Base-by-base conservation (phyloP, 2,888 invertebrate genomes). In the Drosophila atripex region DNA sequence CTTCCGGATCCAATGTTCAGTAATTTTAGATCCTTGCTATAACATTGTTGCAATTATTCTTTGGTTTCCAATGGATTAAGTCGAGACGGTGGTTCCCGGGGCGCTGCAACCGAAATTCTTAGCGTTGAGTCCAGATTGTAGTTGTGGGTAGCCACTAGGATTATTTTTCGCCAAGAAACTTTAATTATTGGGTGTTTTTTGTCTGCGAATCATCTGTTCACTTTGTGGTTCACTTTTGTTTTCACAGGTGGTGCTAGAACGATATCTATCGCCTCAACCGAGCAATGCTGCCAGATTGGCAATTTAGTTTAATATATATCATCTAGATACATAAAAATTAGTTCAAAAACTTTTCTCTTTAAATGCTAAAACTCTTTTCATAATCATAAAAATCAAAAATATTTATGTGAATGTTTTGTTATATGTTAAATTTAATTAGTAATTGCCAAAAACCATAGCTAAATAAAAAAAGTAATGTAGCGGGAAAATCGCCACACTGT, bases 101-200 rank as follows among this genome's bases (percentile, higher is more conserved):
- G 61, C 50, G 51, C 63, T 63, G 51, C 25, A 18, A 23, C 16
- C 12, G 9, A 6, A 25, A 9, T 5, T 14, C 14, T 14, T 5
- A 1, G 12, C n/a, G 14, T 32, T 21, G 21, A n/a, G 12, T n/a
- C 9, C 28, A 28, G 28, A 28, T 21, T 23, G 18, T 9, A 25
- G 21, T 21, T 2, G 3, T 5, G 1, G 6, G 16, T 2, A 28
- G 16, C 11, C 18, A 23, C 4, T 3, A 30, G 8, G n/a, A 7
- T 8, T 16, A 9, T 49, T 12, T 28, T 38, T 23, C 8, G 21
- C 28, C 11, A 39, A 41, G 9, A 18, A 41, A 52, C 50, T 68
- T 18, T 38, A 56, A 71, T 38, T 75, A 73, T 64, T 59, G 16
- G 55, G 25, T 11, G 56, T 58, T 61, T 58, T 61, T 59, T 43